A percentile compares a stretch with the other conserved stretches of the same genome.
Conservation (phyloP, 1,140 invertebrate species). For the Zaprionus nigranus region DNA sequence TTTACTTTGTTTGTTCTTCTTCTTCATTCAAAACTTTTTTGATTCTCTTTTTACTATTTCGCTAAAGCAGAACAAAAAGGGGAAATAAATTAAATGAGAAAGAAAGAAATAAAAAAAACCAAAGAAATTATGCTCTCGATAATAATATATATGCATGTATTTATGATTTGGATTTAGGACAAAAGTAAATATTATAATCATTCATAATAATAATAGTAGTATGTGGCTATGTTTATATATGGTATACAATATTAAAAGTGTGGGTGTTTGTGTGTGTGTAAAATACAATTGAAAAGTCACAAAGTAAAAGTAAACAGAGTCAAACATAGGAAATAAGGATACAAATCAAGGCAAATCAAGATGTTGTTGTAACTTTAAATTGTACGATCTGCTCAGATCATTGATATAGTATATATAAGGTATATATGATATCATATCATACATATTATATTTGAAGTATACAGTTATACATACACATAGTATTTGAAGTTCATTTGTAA, state of each 20-base stretch:
- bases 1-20: constrained; percentile 57
- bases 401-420: constrained; percentile 13
- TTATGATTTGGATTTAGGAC: constrained; percentile 61
- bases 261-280: constrained; percentile 6
- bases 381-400: constrained; percentile 25
- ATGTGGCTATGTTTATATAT: constrained; percentile 54
- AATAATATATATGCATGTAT: constrained; percentile 64
- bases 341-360: constrained; percentile 51
- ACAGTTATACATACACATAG: constrained; percentile 28
- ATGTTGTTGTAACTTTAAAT: constrained; percentile 27
- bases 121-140: constrained; percentile 49
- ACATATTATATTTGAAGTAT: constrained; percentile 28
- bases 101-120: constrained; percentile 10
- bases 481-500: constrained; percentile 41
- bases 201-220: constrained; percentile 73
- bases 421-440: neutral
- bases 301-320: constrained; percentile 47
- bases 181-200: constrained; percentile 70
- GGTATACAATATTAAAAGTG: constrained; percentile 55
- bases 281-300: constrained; percentile 37
- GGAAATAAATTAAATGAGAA: constrained; percentile 7
- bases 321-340: constrained; percentile 30
- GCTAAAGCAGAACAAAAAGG: constrained; percentile 8
- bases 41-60: constrained; percentile 39
- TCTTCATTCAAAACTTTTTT: constrained; percentile 51